Evolutionary conservation across 2,888 invertebrate genomes (phyloP).

Genomic region (Habroteleia sp.): DNA sequence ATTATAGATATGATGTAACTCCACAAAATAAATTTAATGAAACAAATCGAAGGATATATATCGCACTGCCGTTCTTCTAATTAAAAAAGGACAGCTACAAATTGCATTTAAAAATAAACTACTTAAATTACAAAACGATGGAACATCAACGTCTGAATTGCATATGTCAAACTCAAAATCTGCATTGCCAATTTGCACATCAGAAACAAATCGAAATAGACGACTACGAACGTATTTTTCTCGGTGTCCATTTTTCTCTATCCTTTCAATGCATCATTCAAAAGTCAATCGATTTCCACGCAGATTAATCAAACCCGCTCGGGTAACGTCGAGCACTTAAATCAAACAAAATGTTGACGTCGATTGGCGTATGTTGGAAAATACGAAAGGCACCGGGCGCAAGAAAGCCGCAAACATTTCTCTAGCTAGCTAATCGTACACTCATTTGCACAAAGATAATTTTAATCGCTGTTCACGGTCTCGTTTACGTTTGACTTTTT

Average conservation of each 20-base stretch:
- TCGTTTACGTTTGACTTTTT: slow-evolving; percentile 52
- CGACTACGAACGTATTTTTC: slow-evolving; percentile 7
- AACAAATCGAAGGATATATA: background rate
- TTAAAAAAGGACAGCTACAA: background rate
- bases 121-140: slow-evolving; percentile 22
- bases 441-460: slow-evolving; percentile 63
- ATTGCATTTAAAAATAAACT: slow-evolving; percentile 21
- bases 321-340: slow-evolving; percentile 26
- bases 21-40: too few relatives aligned
- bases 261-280: slow-evolving; percentile 53
- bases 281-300: slow-evolving; percentile 59
- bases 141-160: background rate
- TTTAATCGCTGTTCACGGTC: slow-evolving; percentile 61
- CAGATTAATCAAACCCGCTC: slow-evolving; percentile 50
- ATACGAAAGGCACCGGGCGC: slow-evolving; percentile 36
- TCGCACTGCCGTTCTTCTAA: background rate
- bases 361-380: slow-evolving; percentile 58
- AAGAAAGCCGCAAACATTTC: slow-evolving; percentile 29
- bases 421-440: slow-evolving; percentile 50
- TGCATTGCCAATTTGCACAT: slow-evolving; percentile 22
- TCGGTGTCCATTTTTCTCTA: slow-evolving; percentile 31
- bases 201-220: slow-evolving; percentile 26
- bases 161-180: slow-evolving; percentile 44
- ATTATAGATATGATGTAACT: too few relatives aligned
- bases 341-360: slow-evolving; percentile 46